Base-by-base conservation (phyloP, 2,113 vertebrate genomes). In the Caretta caretta region DNA sequence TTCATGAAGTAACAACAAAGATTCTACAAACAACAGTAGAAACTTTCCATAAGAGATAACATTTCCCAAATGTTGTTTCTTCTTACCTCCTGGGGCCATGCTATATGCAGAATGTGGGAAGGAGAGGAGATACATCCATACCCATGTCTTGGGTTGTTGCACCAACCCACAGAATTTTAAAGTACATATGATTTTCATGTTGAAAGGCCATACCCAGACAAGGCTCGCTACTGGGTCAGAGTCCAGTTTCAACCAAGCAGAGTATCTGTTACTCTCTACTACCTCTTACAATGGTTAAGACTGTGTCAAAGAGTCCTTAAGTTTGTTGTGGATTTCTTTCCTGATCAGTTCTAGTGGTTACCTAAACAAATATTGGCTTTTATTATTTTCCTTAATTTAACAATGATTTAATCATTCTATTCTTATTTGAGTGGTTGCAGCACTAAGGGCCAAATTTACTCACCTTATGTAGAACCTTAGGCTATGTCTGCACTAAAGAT, bases 131-230 rank as follows among this genome's bases (percentile, higher is more conserved):
- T 1, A 0, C 5, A 1, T 7, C 49, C 1, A 0, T 12, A 80
- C 10, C 10, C 8, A 14, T 0, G 1, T 5, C 5, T n/a, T 8
- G 38, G 48, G 12, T 12, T 3, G 2, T 5, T 87, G 82, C 17
- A 75, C 51, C 57, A 83, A 53, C 8, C 8, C 38, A 5, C 14
- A 75, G 6, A 38, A 8, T 86, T 79, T 12, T 80, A 88, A 27
- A 4, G 46, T 72, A 72, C 16, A 38, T 20, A 38, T 72, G 62
- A 38, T n/a, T n/a, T 38, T 20, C 8, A 8, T 69, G 17, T 38
- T 69, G 65, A n/a, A 69, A 69, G 65, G 35, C 35, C 65, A 72
- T 72, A 72, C 5, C 19, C 65, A 72, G 19, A 72, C 17, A n/a
- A 17, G n/a, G 38, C 35, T 10, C 8, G 2, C 35, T 19, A 10